Conservation (phyloP, 2,888 invertebrate species). For the Dorcus hopei region DNA sequence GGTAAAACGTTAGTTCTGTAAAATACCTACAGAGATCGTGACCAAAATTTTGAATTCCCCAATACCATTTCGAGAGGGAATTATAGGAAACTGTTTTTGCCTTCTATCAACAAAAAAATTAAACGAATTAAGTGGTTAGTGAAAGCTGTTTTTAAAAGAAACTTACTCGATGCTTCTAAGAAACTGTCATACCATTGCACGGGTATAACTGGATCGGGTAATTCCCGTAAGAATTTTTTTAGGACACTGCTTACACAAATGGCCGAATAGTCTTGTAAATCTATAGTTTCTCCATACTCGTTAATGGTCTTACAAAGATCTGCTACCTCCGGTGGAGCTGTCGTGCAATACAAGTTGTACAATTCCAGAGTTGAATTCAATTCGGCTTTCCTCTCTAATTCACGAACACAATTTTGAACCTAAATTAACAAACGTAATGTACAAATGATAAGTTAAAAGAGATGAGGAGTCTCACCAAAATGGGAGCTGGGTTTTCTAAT, state of each 20-base stretch:
- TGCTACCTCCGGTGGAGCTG: conserved; percentile 59
- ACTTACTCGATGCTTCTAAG: conserved; percentile 54
- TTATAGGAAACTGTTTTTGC: too few species aligned
- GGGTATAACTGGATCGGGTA: conserved; percentile 74
- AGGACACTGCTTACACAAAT: conserved; percentile 60
- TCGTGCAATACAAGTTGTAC: conserved; percentile 64
- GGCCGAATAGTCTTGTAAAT: conserved; percentile 52
- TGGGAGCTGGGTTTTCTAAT: conserved; percentile 57
- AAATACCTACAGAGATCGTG: too few species aligned
- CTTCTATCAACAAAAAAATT: conserved; percentile 3
- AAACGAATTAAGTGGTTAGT: background rate
- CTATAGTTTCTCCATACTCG: conserved; percentile 44
- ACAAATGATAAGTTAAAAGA: conserved; percentile 1
- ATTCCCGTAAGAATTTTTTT: conserved; percentile 69
- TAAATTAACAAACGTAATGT: conserved; percentile 38
- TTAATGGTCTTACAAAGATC: conserved; percentile 56
- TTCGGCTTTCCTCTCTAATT: conserved; percentile 59
- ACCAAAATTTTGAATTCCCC: too few species aligned
- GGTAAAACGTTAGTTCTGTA: too few species aligned
- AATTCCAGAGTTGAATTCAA: conserved; percentile 55
- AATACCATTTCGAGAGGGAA: too few species aligned
- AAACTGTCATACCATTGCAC: conserved; percentile 71
- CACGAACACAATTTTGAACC: conserved; percentile 50
- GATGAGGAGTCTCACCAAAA: conserved; percentile 46
- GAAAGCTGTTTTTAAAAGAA: background rate